Percentiles rank a stretch among this genome's conserved stretches.
phyloP scores from a whole-genome alignment of 2,797 vertebrate genomes.

The Crenuchus spilurus region DNA sequence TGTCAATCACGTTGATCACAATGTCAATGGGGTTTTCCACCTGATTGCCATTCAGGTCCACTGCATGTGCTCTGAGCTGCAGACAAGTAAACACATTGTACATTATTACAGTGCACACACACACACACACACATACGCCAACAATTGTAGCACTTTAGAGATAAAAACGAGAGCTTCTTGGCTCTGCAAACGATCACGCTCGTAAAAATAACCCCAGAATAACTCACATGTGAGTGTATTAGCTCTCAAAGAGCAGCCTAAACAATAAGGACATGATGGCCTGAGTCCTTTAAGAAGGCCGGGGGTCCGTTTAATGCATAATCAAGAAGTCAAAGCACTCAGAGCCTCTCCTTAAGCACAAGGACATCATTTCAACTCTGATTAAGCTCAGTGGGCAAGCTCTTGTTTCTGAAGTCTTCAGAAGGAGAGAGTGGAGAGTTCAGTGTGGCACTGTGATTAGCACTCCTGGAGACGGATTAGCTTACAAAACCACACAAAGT shows the following conservation, averaged over 20 bases:
- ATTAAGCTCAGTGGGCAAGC: conserved; percentile 7
- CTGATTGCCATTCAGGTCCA: conserved; percentile 98
- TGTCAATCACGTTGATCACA: conserved; percentile 97
- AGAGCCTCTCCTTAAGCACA: not conserved
- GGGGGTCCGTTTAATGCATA: not conserved
- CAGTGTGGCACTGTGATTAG: not conserved
- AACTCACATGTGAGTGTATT: not conserved
- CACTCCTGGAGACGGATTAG: not conserved
- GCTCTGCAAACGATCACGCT: not conserved
- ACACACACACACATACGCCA: conserved; percentile 53
- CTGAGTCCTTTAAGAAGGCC: not conserved
- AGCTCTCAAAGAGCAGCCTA: not conserved
- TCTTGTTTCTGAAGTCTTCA: not conserved
- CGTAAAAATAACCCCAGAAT: not conserved
- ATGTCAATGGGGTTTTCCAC: conserved; percentile 98
- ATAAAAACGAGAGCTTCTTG: not conserved
- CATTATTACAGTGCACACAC: not conserved
- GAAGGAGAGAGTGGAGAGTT: not conserved
- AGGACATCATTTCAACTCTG: conserved; percentile 1
- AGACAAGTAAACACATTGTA: conserved; percentile 32
- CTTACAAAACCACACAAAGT: no score
- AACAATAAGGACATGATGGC: not conserved
- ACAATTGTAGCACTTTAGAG: not conserved
- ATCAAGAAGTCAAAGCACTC: not conserved
- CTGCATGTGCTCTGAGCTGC: conserved; percentile 94